Percentiles rank a stretch among this genome's conserved stretches.
phyloP scores from a whole-genome alignment of 2,797 vertebrate genomes.

The Alcedo atthis region DNA sequence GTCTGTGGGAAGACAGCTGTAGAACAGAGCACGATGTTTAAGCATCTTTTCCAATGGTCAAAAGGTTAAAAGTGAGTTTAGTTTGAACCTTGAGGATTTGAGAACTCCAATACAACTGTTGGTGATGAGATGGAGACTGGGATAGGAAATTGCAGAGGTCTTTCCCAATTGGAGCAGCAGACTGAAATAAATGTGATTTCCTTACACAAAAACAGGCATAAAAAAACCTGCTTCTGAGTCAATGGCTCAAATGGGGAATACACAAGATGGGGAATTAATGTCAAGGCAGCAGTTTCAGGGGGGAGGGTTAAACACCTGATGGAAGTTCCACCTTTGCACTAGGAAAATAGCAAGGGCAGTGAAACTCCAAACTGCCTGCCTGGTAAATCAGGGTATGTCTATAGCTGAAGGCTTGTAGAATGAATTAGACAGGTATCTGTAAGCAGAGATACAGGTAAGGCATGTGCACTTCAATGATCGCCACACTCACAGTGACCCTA shows the following conservation, averaged over 20 bases:
- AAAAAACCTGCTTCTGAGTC: background rate
- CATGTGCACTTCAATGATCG: background rate
- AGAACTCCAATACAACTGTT: background rate
- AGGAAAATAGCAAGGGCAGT: background rate
- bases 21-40: background rate
- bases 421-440: background rate
- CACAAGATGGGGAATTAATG: background rate
- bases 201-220: background rate
- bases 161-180: background rate
- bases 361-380: background rate
- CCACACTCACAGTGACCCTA: background rate
- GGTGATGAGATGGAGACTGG: background rate
- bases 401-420: background rate
- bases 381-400: background rate
- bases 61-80: conserved; percentile 5
- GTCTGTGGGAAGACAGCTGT: background rate
- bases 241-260: background rate
- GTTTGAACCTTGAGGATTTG: background rate
- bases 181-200: conserved; percentile 7
- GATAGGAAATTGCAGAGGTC: background rate
- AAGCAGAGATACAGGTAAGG: background rate
- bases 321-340: background rate
- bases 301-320: background rate
- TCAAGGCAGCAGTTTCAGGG: background rate
- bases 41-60: background rate